phyloP scores from a whole-genome alignment of 2,113 vertebrate genomes.

The Chrysochloris asiatica region DNA sequence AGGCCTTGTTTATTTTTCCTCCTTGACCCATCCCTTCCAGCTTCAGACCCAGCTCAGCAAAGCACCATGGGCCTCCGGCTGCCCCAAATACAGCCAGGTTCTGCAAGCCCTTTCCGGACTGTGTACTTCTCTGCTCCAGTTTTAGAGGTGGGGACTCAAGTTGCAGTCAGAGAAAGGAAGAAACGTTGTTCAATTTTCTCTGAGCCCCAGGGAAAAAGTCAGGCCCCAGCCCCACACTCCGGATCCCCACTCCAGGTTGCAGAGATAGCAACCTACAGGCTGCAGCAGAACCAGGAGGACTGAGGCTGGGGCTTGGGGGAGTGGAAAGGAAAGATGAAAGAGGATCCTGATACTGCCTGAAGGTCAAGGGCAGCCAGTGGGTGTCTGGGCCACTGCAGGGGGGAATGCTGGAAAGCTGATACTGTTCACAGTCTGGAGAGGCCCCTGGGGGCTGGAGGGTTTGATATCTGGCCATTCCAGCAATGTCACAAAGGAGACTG shows the following conservation, averaged over 20 bases:
- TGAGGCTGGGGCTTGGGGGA: background rate
- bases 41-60: background rate
- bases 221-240: background rate
- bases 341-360: conserved; percentile 76
- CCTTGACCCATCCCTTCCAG: background rate
- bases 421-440: conserved; percentile 74
- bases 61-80: background rate
- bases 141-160: background rate
- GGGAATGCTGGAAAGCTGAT: conserved; percentile 78
- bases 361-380: conserved; percentile 80
- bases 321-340: conserved; percentile 51
- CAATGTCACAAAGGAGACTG: conserved; percentile 81
- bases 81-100: background rate
- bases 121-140: background rate
- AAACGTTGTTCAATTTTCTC: background rate
- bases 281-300: background rate
- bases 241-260: conserved; percentile 39
- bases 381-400: conserved; percentile 59
- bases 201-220: background rate
- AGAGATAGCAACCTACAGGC: background rate
- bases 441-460: conserved; percentile 71
- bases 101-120: background rate
- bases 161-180: background rate
- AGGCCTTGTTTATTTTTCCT: background rate
- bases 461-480: conserved; percentile 79